These are phyloP conservation scores for Drosophila trichaetosa DNA, from an alignment of 2,888 invertebrate genomes.

Conservation along the genomic window DNA sequence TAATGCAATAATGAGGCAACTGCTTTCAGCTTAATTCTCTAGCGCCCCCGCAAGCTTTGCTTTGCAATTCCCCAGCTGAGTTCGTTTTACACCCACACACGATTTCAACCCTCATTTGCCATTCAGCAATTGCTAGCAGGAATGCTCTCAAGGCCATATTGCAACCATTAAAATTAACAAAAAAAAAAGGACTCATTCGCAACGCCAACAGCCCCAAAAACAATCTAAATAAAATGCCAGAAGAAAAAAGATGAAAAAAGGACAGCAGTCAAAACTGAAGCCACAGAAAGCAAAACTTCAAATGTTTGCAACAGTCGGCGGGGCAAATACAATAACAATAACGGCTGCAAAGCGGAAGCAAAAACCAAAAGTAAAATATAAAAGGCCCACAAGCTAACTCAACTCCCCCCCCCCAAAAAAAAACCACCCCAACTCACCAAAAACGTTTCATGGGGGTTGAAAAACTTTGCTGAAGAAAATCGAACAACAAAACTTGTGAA, in stretches of 20 bases:
- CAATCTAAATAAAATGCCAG: slow-evolving; percentile 34
- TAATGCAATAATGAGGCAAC: background rate
- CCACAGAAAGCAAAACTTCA: slow-evolving; percentile 66
- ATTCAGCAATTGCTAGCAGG: background rate
- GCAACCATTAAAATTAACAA: slow-evolving; percentile 16
- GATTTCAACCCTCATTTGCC: background rate
- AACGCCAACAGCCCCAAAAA: slow-evolving; percentile 4
- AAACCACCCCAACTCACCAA: background rate
- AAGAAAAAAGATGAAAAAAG: background rate
- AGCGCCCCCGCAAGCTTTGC: background rate
- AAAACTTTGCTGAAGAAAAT: slow-evolving; percentile 50
- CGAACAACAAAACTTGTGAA: slow-evolving; percentile 71
- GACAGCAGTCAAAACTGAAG: slow-evolving; percentile 24
- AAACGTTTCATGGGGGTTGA: slow-evolving; percentile 14
- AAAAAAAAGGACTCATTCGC: background rate
- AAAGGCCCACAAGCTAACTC: slow-evolving; percentile 15
- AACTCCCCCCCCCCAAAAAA: background rate
- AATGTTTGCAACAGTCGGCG: slow-evolving; percentile 56
- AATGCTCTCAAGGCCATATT: slow-evolving; percentile 17
- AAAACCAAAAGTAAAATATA: slow-evolving; percentile 32
- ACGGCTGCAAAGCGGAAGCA: slow-evolving; percentile 35
- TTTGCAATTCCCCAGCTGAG: background rate
- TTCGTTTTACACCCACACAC: background rate
- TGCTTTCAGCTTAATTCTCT: background rate
- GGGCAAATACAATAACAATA: slow-evolving; percentile 61